Evolutionary conservation across 2,888 invertebrate species (phyloP), one percentile per base, ranked within the genome.

Genomic region (Agrenia bidenticulata): DNA sequence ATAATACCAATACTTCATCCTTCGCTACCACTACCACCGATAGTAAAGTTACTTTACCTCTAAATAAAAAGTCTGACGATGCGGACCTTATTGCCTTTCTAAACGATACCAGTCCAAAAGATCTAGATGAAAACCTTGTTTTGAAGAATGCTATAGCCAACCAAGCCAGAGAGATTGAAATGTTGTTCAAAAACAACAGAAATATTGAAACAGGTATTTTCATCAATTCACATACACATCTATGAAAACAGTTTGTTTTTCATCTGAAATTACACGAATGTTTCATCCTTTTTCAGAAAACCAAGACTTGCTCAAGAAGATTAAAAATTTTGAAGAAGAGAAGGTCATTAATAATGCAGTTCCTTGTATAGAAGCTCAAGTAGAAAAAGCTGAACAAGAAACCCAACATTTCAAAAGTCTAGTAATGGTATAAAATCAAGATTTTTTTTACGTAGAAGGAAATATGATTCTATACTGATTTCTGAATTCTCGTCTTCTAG

Each of bases 141-240:
- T 59, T 76, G 7, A 73, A 73, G 49, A 72, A 58, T 19, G 76
- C 74, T 61, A 54, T 76, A 15, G 66, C 67, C 49, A 69, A 65
- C 5, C 76, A 76, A 62, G 63, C 70, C 5, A 55, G 66, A 24
- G 76, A 76, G 63, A 66, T 75, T 42, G 69, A 72, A 37, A 45
- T 73, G 60, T 17, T 76, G n/a, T 56, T 73, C 11, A 73, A 73
- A 66, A 74, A 72, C 45, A 54, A 73, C 51, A 70, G 70, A 54
- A 67, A 66, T 39, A 69, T 76, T 21, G 73, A 75, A 32, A 61
- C 69, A 68, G 76, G 76, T 76, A 63, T 23, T 17, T 17, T 15
- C 11, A 5, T n/a, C n/a, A n/a, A n/a, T n/a, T n/a, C n/a, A n/a
- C n/a, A n/a, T n/a, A n/a, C n/a, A n/a, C n/a, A n/a, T n/a, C n/a